Evolutionary conservation across 2,797 vertebrate genomes (phyloP).

Genomic region (Sebastes taczanowskii): DNA sequence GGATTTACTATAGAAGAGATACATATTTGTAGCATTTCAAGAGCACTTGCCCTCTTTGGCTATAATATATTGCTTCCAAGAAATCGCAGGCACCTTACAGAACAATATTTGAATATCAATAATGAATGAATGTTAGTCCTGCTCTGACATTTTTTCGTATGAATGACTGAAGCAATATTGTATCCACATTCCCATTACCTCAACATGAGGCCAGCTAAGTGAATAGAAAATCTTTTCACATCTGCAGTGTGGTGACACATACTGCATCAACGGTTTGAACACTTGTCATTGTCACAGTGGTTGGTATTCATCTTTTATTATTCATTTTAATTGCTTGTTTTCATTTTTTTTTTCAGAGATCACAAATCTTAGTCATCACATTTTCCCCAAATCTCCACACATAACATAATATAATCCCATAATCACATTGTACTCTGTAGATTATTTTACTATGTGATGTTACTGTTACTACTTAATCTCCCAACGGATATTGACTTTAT

Average conservation of each 20-base stretch:
- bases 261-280: conserved; percentile 12
- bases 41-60: not conserved
- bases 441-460: not conserved
- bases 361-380: not conserved
- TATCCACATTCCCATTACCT: conserved; percentile 26
- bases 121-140: conserved; percentile 37
- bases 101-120: conserved; percentile 46
- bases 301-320: not conserved
- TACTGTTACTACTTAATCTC: not conserved
- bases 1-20: conserved; percentile 13
- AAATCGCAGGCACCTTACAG: conserved; percentile 10
- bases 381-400: not conserved
- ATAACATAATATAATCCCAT: not conserved
- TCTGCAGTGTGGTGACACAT: conserved; percentile 10
- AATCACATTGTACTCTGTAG: not conserved
- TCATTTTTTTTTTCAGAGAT: not conserved
- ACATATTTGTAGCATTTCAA: conserved; percentile 6
- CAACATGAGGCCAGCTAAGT: conserved; percentile 21
- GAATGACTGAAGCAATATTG: conserved; percentile 29
- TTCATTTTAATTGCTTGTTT: too few species aligned
- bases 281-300: not conserved
- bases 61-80: conserved; percentile 6
- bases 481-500: not conserved
- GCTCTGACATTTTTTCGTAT: conserved; percentile 20
- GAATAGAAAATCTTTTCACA: conserved; percentile 10